A percentile compares a stretch with the other conserved stretches of the same genome.
phyloP scores from a whole-genome alignment of 2,113 vertebrate species.

The Mionectes macconnelli region DNA sequence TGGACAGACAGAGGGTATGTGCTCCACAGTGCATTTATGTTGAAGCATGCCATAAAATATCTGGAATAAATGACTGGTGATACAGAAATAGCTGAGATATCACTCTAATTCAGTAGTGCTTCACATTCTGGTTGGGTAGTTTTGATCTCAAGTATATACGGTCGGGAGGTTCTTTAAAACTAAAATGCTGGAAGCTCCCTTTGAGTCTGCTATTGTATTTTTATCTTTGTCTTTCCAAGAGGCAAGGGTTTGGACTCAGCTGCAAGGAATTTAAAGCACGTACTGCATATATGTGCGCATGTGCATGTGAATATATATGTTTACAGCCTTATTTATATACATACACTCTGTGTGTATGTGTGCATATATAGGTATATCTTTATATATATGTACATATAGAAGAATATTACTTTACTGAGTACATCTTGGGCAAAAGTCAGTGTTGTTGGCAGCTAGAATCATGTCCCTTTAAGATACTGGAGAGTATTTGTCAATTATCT shows the following conservation, averaged over 20 bases:
- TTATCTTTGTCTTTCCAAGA: slow-evolving; percentile 12
- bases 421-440: background rate
- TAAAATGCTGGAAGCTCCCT: background rate
- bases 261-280: background rate
- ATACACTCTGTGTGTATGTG: fast-evolving
- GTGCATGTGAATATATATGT: background rate
- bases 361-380: background rate
- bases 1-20: slow-evolving; percentile 90
- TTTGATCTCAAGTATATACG: background rate
- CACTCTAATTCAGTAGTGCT: background rate
- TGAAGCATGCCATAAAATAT: slow-evolving; percentile 1
- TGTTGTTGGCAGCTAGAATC: background rate
- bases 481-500: background rate
- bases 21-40: background rate
- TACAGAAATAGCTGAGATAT: slow-evolving; percentile 16
- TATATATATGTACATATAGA: background rate
- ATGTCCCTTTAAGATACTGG: background rate
- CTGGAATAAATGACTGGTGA: slow-evolving; percentile 5
- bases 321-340: background rate
- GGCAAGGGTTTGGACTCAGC: background rate
- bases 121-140: background rate
- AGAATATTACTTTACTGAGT: background rate
- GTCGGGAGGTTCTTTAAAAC: background rate
- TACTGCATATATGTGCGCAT: background rate
- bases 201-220: background rate